These are phyloP conservation scores for Bombyx huttoni DNA, from an alignment of 2,888 invertebrate species.

Conservation along the genomic window DNA sequence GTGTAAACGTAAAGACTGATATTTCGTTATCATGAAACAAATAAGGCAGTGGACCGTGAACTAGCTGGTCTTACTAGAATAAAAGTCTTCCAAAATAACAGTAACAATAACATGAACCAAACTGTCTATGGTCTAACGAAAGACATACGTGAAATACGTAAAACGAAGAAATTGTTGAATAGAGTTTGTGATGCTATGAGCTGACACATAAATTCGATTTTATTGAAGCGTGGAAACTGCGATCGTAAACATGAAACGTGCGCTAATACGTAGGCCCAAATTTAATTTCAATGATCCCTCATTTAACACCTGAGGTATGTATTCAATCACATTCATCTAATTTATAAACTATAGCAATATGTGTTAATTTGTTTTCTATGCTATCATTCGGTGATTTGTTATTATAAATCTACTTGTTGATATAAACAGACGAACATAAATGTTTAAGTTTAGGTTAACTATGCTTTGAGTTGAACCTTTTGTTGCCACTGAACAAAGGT, in stretches of 20 bases:
- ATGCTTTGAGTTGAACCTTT: too few species aligned
- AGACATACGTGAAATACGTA: constrained; percentile 21
- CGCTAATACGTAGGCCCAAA: constrained; percentile 17
- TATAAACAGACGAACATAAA: too few species aligned
- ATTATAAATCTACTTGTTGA: too few species aligned
- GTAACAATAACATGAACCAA: background rate
- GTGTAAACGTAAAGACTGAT: too few species aligned
- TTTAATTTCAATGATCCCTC: background rate
- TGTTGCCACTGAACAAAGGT: too few species aligned
- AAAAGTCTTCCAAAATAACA: background rate
- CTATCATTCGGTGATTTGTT: too few species aligned
- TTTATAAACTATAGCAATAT: background rate
- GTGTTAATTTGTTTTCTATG: too few species aligned
- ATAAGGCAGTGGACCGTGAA: too few species aligned
- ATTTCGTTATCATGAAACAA: too few species aligned
- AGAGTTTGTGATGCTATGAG: constrained; percentile 31
- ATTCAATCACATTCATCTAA: background rate
- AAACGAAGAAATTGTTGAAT: constrained; percentile 31
- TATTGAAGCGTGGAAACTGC: constrained; percentile 31
- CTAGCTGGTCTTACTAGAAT: too few species aligned
- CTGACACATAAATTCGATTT: constrained; percentile 37
- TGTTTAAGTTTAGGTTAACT: too few species aligned
- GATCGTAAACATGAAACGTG: constrained; percentile 39
- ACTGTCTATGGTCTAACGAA: constrained; percentile 4
- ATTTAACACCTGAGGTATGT: background rate